Evolutionary conservation across 1,140 invertebrate genomes (phyloP).

Genomic region (Nymphalis io): DNA sequence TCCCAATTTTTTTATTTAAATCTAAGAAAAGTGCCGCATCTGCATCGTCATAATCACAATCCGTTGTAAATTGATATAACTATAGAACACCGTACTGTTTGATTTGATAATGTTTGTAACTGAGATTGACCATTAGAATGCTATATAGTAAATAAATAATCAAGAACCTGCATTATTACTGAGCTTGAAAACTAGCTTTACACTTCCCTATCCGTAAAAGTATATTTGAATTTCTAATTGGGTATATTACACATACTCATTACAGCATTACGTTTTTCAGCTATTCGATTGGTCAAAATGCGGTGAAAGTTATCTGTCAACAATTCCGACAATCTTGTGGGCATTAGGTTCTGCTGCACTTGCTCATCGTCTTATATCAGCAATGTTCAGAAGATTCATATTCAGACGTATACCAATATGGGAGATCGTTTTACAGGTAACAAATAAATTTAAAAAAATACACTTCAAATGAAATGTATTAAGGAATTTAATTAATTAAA

Average conservation of each 20-base stretch:
- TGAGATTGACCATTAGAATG: too few relatives aligned
- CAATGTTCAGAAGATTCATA: conserved; percentile 62
- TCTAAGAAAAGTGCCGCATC: too few relatives aligned
- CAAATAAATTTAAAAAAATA: background rate
- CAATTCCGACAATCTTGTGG: conserved; percentile 67
- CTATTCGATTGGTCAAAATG: conserved; percentile 60
- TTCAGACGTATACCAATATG: conserved; percentile 65
- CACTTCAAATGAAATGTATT: background rate
- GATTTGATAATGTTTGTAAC: too few relatives aligned
- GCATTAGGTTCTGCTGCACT: conserved; percentile 58
- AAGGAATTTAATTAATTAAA: background rate
- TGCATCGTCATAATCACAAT: too few relatives aligned
- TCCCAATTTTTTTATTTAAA: too few relatives aligned
- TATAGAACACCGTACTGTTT: too few relatives aligned
- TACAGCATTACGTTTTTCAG: conserved; percentile 37
- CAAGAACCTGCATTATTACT: too few relatives aligned
- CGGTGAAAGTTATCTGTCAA: conserved; percentile 81
- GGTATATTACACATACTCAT: background rate
- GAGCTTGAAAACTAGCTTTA: too few relatives aligned
- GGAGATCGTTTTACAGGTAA: conserved; percentile 41
- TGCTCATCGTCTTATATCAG: conserved; percentile 54
- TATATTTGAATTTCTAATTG: background rate
- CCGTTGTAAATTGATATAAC: too few relatives aligned
- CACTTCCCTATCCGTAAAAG: background rate
- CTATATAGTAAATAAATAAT: too few relatives aligned